Evolutionary conservation across 2,113 vertebrate genomes (phyloP), one percentile per base, ranked within the genome.

Genomic region (Urocitellus parryii): DNA sequence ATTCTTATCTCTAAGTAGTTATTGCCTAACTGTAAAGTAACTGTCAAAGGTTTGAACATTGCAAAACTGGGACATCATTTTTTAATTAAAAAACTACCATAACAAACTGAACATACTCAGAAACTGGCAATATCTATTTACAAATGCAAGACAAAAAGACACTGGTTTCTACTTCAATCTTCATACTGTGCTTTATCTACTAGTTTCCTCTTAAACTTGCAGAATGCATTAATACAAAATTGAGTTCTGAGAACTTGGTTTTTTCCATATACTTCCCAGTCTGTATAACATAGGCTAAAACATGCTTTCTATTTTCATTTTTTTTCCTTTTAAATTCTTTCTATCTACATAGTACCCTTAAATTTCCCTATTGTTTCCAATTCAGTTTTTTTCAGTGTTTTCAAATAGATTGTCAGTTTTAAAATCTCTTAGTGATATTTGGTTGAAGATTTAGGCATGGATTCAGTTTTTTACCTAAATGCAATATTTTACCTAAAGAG

Each of bases 291-390:
- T 87, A 48, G 39, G 24, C 63, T 90, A 82, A 94, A 91, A 65
- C 7, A 20, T 4, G 6, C 37, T 97, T 89, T 78, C 16, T 20
- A 12, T 27, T 72, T 61, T 32, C 2, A 32, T 29, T 63, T 48
- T 29, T 67, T 87, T 20, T 51, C 11, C 7, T 3, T 76, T 67
- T 7, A 58, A 83, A 95, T 63, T 3, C 5, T 61, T 72, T 39
- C 53, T 48, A 89, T 34, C 6, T 84, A 11, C 24, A 83, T 11
- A 86, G 18, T 2, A 53, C 10, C 4, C 12, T 76, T 80, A 79
- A 51, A n/a, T 89, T 51, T 93, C 29, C 95, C 95, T 85, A 74
- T 20, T 51, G 18, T 63, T 92, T 74, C 32, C 39, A 91, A 90
- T 67, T 93, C 27, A 65, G 4, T 77, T 67, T 79, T 39, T 8